phyloP scores from a whole-genome alignment of 2,888 invertebrate genomes.

The Holacanthella duospinosa region DNA sequence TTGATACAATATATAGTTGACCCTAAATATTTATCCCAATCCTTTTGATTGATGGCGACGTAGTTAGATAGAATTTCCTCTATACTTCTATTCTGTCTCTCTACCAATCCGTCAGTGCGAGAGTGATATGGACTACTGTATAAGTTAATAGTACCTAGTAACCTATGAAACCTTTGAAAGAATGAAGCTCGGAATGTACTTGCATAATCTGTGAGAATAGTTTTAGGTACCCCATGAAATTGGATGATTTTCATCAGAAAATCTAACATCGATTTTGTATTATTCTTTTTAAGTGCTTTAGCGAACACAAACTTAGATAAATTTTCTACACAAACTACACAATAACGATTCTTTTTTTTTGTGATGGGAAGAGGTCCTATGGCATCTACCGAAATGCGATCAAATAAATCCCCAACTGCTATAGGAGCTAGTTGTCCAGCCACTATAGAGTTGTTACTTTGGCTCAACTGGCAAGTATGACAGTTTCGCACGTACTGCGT shows the following conservation, averaged over 20 bases:
- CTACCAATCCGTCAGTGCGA: slow-evolving; percentile 23
- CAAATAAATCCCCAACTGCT: slow-evolving; percentile 15
- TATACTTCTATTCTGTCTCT: slow-evolving; percentile 25
- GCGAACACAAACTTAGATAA: slow-evolving; percentile 15
- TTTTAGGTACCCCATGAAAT: slow-evolving; percentile 13
- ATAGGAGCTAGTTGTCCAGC: slow-evolving; percentile 15
- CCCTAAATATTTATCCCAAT: slow-evolving; percentile 24
- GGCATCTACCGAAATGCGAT: slow-evolving; percentile 14
- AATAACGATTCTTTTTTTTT: slow-evolving; percentile 10
- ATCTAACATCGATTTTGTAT: background rate
- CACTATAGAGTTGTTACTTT: background rate
- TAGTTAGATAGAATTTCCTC: slow-evolving; percentile 13
- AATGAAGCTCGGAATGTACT: slow-evolving; percentile 16
- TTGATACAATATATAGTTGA: slow-evolving; percentile 21
- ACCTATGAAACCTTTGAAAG: background rate
- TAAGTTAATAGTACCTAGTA: slow-evolving; percentile 10
- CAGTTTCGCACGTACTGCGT: slow-evolving; percentile 4
- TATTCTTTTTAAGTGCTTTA: background rate
- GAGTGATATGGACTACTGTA: slow-evolving; percentile 24
- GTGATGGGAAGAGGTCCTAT: slow-evolving; percentile 13
- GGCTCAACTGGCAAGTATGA: background rate
- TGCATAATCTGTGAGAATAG: slow-evolving; percentile 23
- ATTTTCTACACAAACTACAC: slow-evolving; percentile 15
- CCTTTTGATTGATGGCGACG: slow-evolving; percentile 18
- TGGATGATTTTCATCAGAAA: slow-evolving; percentile 13